Evolutionary conservation across 92 coral and sea anemone genomes (phyloP).

Genomic region (Anthopleura xanthogrammica): DNA sequence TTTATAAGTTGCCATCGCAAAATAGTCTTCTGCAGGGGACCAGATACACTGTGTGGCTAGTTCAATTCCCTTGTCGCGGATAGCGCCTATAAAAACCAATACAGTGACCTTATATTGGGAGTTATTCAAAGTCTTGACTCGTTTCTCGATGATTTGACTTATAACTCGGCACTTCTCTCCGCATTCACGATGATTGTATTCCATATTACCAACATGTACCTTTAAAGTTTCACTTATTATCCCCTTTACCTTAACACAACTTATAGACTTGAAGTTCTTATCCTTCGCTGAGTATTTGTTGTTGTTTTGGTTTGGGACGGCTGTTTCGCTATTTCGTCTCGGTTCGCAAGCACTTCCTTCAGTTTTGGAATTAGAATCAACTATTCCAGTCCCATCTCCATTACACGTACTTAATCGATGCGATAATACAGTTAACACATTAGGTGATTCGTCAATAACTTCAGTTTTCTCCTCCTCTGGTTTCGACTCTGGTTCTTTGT

Average conservation of each 20-base stretch:
- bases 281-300: neutral
- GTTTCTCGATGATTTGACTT: constrained; percentile 67
- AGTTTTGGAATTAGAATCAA: neutral
- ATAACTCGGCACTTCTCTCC: constrained; percentile 64
- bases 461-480: constrained; percentile 9
- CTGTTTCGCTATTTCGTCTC: constrained; percentile 17
- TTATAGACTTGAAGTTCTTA: neutral
- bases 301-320: neutral
- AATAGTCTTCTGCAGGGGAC: constrained; percentile 56
- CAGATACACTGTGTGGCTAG: constrained; percentile 62
- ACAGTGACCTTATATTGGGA: constrained; percentile 52
- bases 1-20: constrained; percentile 62
- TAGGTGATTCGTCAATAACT: neutral
- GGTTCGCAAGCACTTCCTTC: neutral
- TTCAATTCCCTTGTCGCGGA: constrained; percentile 65
- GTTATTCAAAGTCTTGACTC: constrained; percentile 42
- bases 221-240: constrained; percentile 43
- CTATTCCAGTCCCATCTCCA: neutral
- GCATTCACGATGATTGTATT: constrained; percentile 64
- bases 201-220: constrained; percentile 49
- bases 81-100: constrained; percentile 67
- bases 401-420: constrained; percentile 31
- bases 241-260: constrained; percentile 40
- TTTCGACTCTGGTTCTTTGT: constrained; percentile 2
- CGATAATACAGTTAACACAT: constrained; percentile 10